phyloP scores from a whole-genome alignment of 2,113 vertebrate genomes.

The Otus sunia region DNA sequence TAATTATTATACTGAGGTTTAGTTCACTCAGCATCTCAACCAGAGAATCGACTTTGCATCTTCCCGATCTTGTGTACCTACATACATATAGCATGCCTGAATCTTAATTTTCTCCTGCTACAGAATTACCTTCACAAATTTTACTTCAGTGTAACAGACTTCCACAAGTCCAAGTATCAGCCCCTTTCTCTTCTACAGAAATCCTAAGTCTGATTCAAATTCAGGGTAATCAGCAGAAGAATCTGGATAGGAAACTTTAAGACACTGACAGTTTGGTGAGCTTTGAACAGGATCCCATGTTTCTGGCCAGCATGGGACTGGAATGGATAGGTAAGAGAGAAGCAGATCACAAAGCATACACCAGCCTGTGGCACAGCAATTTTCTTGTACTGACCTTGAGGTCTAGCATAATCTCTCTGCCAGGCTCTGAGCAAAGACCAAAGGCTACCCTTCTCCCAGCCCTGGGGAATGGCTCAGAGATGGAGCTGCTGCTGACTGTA shows the following conservation, averaged over 20 bases:
- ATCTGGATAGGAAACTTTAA: background rate
- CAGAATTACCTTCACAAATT: background rate
- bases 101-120: background rate
- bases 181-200: background rate
- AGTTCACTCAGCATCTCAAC: background rate
- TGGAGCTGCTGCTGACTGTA: background rate
- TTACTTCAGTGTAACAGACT: rapidly evolving
- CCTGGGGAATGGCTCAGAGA: background rate
- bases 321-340: background rate
- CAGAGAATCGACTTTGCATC: background rate
- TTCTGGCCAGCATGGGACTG: background rate
- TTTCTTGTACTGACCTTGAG: background rate
- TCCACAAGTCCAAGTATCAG: background rate
- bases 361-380: background rate
- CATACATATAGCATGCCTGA: background rate
- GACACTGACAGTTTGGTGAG: background rate
- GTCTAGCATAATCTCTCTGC: background rate
- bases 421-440: background rate
- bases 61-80: background rate
- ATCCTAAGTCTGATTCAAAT: background rate
- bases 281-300: background rate
- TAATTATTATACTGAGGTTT: background rate
- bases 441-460: background rate
- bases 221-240: background rate
- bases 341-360: background rate